Base-by-base conservation (phyloP, 2,113 vertebrate species). In the Pomatostomus ruficeps region DNA sequence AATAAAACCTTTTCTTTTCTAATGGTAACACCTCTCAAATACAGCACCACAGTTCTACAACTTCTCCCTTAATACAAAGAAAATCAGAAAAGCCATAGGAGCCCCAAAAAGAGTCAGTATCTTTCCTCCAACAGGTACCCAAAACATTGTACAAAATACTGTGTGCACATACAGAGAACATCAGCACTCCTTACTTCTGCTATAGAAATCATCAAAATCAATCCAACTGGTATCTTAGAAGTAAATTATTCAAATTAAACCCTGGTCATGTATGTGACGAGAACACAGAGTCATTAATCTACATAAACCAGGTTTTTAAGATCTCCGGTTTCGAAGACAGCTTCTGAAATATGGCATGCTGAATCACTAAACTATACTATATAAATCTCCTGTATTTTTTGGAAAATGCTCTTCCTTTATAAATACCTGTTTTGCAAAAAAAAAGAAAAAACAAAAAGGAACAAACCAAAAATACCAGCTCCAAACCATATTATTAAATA, bases 31-130 rank as follows among this genome's bases (percentile, higher is more conserved):
- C 7, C 38, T 51, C 46, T 82, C 49, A 55, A 78, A 85, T 54
- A 65, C 5, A 79, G 42, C 29, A 82, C 6, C 26, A 54, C 9
- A 38, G 33, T 68, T 84, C 48, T 51, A 83, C 17, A n/a, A 36
- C 7, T 66, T 83, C 19, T 61, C 11, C 26, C 14, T 49, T 54
- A 46, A 62, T 38, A 61, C 22, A 48, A 72, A 80, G 10, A 21
- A 74, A 86, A 52, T 3, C 3, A 61, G 19, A 85, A 52, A 72
- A 91, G 22, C 15, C 45, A 68, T 2, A 33, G 23, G 42, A 68
- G 11, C 4, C 9, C 8, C 4, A 8, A 66, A 76, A 28, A 7
- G 0, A 7, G 0, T 51, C 46, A 29, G 2, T 33, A 29, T 21
- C 33, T 70, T 83, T 70, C 51, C 31, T 88, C 24, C n/a, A 85